Base-by-base conservation (phyloP, 2,888 invertebrate genomes). In the Lissonota sp. region DNA sequence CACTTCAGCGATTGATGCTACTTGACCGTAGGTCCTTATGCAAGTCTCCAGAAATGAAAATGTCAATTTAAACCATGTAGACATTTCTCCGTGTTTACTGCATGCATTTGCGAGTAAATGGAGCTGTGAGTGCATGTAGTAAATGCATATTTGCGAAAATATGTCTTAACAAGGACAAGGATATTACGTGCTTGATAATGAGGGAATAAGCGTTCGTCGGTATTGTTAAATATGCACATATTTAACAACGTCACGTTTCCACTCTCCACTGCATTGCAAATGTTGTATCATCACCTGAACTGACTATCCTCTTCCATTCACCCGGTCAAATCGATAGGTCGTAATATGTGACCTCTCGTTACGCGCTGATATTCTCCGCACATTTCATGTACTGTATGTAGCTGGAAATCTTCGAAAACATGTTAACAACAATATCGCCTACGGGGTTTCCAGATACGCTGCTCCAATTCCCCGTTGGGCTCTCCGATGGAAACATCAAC, bases 291-390 rank as follows among this genome's bases (percentile, higher is more conserved):
- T 46, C 26, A 44, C 46, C 16, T 26, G 12, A 67, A 7, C 39
- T 62, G 37, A 55, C 8, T 14, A 42, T 66, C n/a, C 14, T 5
- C 14, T 5, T 51, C 10, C 58, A 40, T 53, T 26, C 26, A 55
- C 79, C 40, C 14, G 62, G 73, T 53, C 53, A 60, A 69, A 82
- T 82, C 83, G 73, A 84, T 84, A 78, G 62, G 44, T 70, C 75
- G 53, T 67, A 75, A 82, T 80, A 75, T 82, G 77, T 78, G 77
- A 74, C 49, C 60, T 58, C 62, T 37, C 49, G 6, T 51, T 26
- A 26, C 53, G 73, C 73, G 63, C 63, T 10, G 26, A 6, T 39
- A 40, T 63, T 55, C 62, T 55, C 66, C 14, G 8, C 39, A 49
- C 66, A 37, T 53, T 40, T 12, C 6, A 53, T 53, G 10, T 53